Evolutionary conservation across 2,797 vertebrate genomes (phyloP), one percentile per base, ranked within the genome.

Genomic region (Cheirogaleus major): DNA sequence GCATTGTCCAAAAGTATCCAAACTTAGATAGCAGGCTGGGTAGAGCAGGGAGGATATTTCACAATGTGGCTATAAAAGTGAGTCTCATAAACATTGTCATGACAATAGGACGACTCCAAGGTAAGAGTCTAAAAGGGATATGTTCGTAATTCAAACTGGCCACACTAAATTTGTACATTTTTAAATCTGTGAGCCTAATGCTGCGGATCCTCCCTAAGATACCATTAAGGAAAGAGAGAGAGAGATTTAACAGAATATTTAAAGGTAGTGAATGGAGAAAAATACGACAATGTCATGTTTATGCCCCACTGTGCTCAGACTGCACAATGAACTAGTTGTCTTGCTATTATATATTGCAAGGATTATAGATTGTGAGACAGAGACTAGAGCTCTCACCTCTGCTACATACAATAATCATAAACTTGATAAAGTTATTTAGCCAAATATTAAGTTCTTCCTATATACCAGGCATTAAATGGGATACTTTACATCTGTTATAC

Each of bases 221-320:
- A 72, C 20, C 41, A 75, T 82, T 94, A 82, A 76, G 41, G 2
- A 5, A 45, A n/a, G 25, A 73, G 30, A 63, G 86, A 78, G 32
- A 25, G 78, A 83, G 41, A 18, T 95, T 69, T 94, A 92, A 93
- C 27, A 92, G 27, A 91, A 67, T 73, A 89, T 96, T 90, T 95
- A 70, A 95, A 92, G 27, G 45, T 59, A 75, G 11, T 75, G 32
- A 93, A 32, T 69, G 27, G 55, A 48, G 59, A 76, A 89, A 91
- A 43, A 25, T 57, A 52, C 18, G 83, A 45, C 25, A 20, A 73
- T 91, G 55, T 57, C 80, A 82, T 14, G 18, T 88, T 96, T 89
- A 90, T 92, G 43, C 35, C 17, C 50, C 63, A 81, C 45, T 76
- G 92, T 57, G 43, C 57, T 79, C 45, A 67, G 63, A 38, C 7